These are phyloP conservation scores for Arrhamphus sclerolepis DNA, from an alignment of 2,797 vertebrate species.

Conservation along the genomic window DNA sequence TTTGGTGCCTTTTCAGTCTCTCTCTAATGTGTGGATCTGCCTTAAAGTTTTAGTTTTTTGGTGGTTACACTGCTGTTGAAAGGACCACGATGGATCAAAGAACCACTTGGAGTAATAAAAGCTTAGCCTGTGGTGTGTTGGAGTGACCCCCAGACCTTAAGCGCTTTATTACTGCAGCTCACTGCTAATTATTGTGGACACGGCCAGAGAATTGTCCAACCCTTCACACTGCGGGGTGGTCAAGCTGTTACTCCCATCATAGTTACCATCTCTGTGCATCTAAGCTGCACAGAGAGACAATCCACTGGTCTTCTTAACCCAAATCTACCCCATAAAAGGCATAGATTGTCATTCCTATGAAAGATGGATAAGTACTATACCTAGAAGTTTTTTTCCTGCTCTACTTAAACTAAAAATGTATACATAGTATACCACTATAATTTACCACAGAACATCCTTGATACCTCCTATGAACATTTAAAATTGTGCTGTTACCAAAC, in stretches of 20 bases:
- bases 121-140: constrained; percentile 53
- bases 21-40: constrained; percentile 25
- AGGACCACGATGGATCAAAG: constrained; percentile 59
- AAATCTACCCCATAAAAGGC: constrained; percentile 37
- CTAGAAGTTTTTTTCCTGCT: constrained; percentile 31
- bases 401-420: constrained; percentile 30
- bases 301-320: constrained; percentile 25
- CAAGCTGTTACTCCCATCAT: constrained; percentile 30
- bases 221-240: constrained; percentile 50
- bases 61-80: constrained; percentile 48
- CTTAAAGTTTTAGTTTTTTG: constrained; percentile 43
- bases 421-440: no score
- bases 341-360: constrained; percentile 19
- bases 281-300: constrained; percentile 39
- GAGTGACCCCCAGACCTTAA: constrained; percentile 65
- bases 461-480: constrained; percentile 51
- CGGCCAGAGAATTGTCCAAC: constrained; percentile 45
- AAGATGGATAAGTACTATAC: constrained; percentile 31
- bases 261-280: constrained; percentile 23
- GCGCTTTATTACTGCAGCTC: constrained; percentile 72
- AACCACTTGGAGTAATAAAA: constrained; percentile 65
- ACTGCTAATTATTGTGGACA: constrained; percentile 72
- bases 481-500: constrained; percentile 34
- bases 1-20: constrained; percentile 9
- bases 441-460: constrained; percentile 77